Evolutionary conservation across 2,888 invertebrate species (phyloP), one percentile per base, ranked within the genome.

Genomic region (Aricia artaxerxes): DNA sequence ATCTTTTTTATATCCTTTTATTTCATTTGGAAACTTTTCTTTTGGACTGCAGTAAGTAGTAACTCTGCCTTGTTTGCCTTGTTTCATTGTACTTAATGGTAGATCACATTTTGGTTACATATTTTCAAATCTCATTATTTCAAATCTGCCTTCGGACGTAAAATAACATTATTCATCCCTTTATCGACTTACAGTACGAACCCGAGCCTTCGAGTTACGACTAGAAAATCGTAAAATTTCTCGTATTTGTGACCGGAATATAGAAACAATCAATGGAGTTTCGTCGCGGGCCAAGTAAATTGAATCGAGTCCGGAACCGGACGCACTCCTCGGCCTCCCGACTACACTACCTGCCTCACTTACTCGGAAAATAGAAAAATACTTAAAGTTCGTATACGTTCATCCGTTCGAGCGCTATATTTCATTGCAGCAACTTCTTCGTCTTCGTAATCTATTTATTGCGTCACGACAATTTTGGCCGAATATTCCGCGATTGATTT

Each of bases 231-330:
- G 84, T 85, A 82, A 85, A 84, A 86, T 85, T 85, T 86, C 85
- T 82, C 80, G 85, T 85, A 87, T 86, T 87, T 90, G 91, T 90
- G 92, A 89, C 87, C 89, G 90, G 93, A 93, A 94, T 93, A 92
- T 90, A 90, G 92, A 93, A 90, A 92, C 92, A 93, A 93, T 93
- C 92, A 93, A 90, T 91, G 90, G 86, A 93, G 93, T 93, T 92
- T 90, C 76, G 92, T 90, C 89, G 88, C 88, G 88, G 88, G 83
- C 85, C 85, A 84, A 86, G 86, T 85, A 92, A 94, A 94, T 93
- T 92, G 92, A 92, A 93, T 93, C 89, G 81, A 82, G 81, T 69
- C 53, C 78, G 92, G 91, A 91, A 90, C 92, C 92, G 93, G 93
- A 92, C 86, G 85, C 86, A 86, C 85, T 88, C 49, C n/a, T 88